A percentile compares a stretch with the other conserved stretches of the same genome.
Conservation (phyloP, 2,888 invertebrate species). For the Pegoplata infirma region DNA sequence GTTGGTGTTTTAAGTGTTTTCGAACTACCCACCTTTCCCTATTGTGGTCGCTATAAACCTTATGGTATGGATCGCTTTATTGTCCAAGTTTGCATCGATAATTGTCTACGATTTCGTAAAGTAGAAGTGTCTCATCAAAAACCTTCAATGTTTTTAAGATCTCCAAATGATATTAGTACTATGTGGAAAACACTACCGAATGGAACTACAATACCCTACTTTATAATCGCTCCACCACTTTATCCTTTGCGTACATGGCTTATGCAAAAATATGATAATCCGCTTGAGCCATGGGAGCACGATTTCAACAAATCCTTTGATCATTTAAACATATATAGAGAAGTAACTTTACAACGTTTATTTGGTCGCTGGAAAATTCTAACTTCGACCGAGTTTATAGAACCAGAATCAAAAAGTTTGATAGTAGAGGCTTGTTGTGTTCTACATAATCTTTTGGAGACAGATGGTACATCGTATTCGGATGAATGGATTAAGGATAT, state of each 20-base stretch:
- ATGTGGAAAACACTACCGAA: constrained; percentile 43
- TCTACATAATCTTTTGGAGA: constrained; percentile 74
- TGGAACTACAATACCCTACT: constrained; percentile 66
- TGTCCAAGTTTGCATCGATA: constrained; percentile 74
- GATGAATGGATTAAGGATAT: constrained; percentile 71
- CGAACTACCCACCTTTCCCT: constrained; percentile 68
- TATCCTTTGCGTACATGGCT: constrained; percentile 75
- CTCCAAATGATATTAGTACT: constrained; percentile 68
- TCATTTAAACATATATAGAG: constrained; percentile 70
- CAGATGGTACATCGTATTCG: constrained; percentile 70
- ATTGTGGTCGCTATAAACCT: constrained; percentile 62
- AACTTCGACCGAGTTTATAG: constrained; percentile 69
- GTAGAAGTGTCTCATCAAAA: constrained; percentile 69
- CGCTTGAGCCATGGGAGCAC: constrained; percentile 70
- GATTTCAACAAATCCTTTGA: constrained; percentile 74
- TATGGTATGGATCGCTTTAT: constrained; percentile 67
- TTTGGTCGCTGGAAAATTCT: constrained; percentile 76
- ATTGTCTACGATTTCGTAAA: constrained; percentile 74
- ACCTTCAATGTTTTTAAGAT: constrained; percentile 67
- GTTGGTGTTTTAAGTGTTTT: constrained; percentile 73
- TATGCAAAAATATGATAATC: constrained; percentile 71
- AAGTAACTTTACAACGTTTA: constrained; percentile 72
- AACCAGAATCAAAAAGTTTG: constrained; percentile 72
- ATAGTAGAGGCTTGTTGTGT: constrained; percentile 74
- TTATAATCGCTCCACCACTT: constrained; percentile 70